Conservation (phyloP, 2,113 vertebrate genomes). For the Stigmatopora argus region DNA sequence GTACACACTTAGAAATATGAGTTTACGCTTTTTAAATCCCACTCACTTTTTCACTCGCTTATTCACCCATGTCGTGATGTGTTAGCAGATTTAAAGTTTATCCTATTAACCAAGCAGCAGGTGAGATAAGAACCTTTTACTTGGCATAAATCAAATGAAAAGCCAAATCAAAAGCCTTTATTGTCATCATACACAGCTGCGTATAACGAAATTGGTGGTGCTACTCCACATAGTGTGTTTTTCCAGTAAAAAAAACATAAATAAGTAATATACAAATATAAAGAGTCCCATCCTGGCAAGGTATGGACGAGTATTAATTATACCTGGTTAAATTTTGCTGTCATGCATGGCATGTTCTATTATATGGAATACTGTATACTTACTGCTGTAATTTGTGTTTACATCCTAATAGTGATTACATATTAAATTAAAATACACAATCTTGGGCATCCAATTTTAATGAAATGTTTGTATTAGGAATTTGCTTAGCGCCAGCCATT, state of each 20-base stretch:
- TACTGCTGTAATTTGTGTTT: background rate
- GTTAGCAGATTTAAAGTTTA: slow-evolving; percentile 25
- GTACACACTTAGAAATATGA: slow-evolving; percentile 18
- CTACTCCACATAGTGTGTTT: no score
- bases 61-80: slow-evolving; percentile 17
- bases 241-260: no score
- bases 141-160: background rate
- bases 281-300: no score
- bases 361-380: background rate
- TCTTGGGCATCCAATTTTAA: no score
- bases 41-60: background rate
- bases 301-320: background rate
- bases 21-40: slow-evolving; percentile 17
- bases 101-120: slow-evolving; percentile 35
- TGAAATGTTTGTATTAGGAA: no score
- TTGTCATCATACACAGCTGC: no score
- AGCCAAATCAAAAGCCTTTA: no score
- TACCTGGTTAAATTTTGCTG: background rate
- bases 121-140: slow-evolving; percentile 22
- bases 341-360: background rate
- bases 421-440: no score
- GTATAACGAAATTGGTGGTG: no score
- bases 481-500: no score
- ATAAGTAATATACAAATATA: no score
- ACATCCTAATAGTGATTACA: no score